phyloP scores from a whole-genome alignment of 2,888 invertebrate genomes.

The Geophilus truncorum region DNA sequence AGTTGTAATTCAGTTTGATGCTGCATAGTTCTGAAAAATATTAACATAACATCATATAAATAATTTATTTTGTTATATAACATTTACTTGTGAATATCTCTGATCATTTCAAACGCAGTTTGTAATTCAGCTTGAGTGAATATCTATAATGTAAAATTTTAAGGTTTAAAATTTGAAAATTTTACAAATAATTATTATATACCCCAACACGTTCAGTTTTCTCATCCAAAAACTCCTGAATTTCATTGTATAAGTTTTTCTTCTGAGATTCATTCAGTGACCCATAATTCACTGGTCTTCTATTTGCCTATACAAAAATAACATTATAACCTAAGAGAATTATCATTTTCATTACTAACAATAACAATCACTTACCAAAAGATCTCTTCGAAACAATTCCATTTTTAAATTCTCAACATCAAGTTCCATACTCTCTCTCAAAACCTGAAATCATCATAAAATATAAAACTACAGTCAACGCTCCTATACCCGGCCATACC shows the following conservation, averaged over 20 bases:
- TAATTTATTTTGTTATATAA: neutral
- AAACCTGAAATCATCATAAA: neutral
- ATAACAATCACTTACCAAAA: neutral
- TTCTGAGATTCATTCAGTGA: neutral
- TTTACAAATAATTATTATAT: neutral
- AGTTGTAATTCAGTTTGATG: neutral
- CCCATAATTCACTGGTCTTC: neutral
- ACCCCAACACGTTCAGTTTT: neutral
- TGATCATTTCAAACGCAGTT: neutral
- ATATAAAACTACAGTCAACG: neutral
- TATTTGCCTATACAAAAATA: neutral
- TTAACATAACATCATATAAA: too few species aligned
- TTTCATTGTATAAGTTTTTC: neutral
- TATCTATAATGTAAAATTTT: too few species aligned
- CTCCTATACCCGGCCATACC: too few species aligned
- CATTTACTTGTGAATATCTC: neutral
- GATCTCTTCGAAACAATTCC: neutral
- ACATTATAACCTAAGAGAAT: neutral
- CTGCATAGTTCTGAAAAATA: neutral
- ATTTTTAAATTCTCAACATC: neutral
- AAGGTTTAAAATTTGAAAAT: neutral
- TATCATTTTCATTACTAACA: neutral
- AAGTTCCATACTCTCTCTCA: neutral
- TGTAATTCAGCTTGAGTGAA: neutral
- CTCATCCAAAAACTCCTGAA: neutral